phyloP scores from a whole-genome alignment of 2,797 vertebrate species.

The Melopsittacus undulatus region DNA sequence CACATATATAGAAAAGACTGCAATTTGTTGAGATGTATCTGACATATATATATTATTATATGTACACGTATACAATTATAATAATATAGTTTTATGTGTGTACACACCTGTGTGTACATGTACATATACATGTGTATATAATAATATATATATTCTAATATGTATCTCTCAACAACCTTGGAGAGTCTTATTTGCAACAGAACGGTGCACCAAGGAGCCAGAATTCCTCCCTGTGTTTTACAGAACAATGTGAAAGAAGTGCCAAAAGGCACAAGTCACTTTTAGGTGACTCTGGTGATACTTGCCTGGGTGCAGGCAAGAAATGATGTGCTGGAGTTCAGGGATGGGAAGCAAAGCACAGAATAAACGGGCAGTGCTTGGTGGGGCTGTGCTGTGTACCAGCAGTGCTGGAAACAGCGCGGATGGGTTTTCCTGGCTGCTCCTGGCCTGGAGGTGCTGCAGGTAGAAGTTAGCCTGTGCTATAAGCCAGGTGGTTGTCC shows the following conservation, averaged over 20 bases:
- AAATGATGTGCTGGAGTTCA: not conserved
- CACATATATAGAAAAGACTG: not conserved
- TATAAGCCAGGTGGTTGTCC: not conserved
- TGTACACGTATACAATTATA: not conserved
- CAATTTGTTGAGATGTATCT: not conserved
- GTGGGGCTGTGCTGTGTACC: fast-evolving
- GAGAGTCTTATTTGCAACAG: not conserved
- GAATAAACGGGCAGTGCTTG: not conserved
- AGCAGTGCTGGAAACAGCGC: not conserved
- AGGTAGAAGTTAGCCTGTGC: not conserved
- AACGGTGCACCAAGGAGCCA: not conserved
- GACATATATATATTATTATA: not conserved
- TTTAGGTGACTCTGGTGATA: not conserved
- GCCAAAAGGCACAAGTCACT: not conserved
- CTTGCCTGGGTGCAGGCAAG: not conserved
- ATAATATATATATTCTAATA: not conserved
- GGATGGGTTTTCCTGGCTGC: not conserved
- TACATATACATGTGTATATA: not conserved
- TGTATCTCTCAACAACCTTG: not conserved
- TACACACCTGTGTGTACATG: not conserved
- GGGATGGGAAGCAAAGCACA: not conserved
- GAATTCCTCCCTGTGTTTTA: not conserved
- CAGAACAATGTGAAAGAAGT: not conserved
- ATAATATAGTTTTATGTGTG: not conserved
- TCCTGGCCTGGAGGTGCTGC: not conserved